Percentiles rank a stretch among this genome's conserved stretches.
phyloP scores from a whole-genome alignment of 2,888 invertebrate genomes.

The Phyllotreta cruciferae region DNA sequence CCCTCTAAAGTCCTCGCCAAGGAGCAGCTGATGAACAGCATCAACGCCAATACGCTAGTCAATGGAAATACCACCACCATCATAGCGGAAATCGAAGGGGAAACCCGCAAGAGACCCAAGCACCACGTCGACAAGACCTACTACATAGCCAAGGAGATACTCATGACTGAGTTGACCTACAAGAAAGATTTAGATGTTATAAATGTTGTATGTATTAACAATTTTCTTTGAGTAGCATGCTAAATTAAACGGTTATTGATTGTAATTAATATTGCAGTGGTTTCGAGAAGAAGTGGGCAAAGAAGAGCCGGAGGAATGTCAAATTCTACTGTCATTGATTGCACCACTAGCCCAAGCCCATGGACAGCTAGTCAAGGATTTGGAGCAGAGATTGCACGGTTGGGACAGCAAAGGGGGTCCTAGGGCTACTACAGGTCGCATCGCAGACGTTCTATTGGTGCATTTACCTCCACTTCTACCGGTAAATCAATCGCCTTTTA shows the following conservation, averaged over 20 bases:
- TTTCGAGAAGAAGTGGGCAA: conserved; percentile 71
- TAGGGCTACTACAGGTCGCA: conserved; percentile 64
- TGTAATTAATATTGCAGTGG: no score
- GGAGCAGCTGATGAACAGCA: conserved; percentile 56
- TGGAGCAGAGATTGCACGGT: conserved; percentile 75
- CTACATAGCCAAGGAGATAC: conserved; percentile 88
- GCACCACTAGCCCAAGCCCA: conserved; percentile 84
- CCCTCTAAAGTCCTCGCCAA: conserved; percentile 52
- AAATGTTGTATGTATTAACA: conserved; percentile 73
- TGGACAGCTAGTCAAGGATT: conserved; percentile 77
- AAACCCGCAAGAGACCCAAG: conserved; percentile 56
- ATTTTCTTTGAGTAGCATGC: not conserved
- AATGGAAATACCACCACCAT: conserved; percentile 49
- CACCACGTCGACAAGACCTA: conserved; percentile 69
- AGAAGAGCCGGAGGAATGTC: conserved; percentile 68
- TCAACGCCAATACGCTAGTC: conserved; percentile 54
- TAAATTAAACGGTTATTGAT: no score
- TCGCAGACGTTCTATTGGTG: conserved; percentile 78
- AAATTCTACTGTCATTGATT: conserved; percentile 67
- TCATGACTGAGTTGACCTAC: conserved; percentile 96
- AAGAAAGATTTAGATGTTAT: conserved; percentile 93
- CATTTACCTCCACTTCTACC: conserved; percentile 70
- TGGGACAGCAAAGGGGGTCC: conserved; percentile 72
- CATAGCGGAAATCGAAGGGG: conserved; percentile 59
- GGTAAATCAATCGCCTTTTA: conserved; percentile 55